Evolutionary conservation across 1,140 invertebrate genomes (phyloP), one percentile per base, ranked within the genome.

Genomic region (Philopotamus ludificatus): DNA sequence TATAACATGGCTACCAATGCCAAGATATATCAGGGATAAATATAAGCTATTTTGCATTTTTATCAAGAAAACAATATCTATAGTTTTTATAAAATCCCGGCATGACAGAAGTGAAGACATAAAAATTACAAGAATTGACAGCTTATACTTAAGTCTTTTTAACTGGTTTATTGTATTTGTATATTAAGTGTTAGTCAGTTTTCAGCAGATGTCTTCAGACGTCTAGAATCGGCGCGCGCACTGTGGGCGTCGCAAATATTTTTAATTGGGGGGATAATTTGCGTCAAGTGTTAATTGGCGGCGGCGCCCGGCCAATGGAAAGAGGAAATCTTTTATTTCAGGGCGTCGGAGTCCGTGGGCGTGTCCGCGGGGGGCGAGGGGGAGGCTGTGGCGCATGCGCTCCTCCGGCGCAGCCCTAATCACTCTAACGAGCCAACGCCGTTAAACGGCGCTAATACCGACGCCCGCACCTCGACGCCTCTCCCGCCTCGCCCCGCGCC

Each of bases 221-320:
- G n/a, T n/a, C n/a, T n/a, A n/a, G n/a, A n/a, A n/a, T n/a, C n/a
- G 65, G 66, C 73, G 70, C 60, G 23, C 51, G 26, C 47, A 9
- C 73, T 74, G 71, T 70, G 20, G 21, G 66, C 68, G 67, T 71
- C 69, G 70, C 73, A 73, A 72, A 71, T 72, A 71, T 74, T 72
- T 73, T 72, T 67, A 72, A 64, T 71, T 71, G 57, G 60, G 55
- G 22, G 45, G 44, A 51, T 74, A 73, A 77, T 76, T 76, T 73
- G 72, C 72, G 76, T 75, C 72, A 70, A 64, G 70, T 65, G 65
- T 72, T 60, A 60, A 60, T 60, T 60, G 57, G 57, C 57, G 57
- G 15, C 18, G 12, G 7, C 7, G 26, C 20, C 22, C 26, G 53
- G 57, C 57, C 57, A 60, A 60, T 60, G 18, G 23, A 18, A 23